Evolutionary conservation across 2,797 vertebrate species (phyloP).

Genomic region (Hapalemur alaotrensis): DNA sequence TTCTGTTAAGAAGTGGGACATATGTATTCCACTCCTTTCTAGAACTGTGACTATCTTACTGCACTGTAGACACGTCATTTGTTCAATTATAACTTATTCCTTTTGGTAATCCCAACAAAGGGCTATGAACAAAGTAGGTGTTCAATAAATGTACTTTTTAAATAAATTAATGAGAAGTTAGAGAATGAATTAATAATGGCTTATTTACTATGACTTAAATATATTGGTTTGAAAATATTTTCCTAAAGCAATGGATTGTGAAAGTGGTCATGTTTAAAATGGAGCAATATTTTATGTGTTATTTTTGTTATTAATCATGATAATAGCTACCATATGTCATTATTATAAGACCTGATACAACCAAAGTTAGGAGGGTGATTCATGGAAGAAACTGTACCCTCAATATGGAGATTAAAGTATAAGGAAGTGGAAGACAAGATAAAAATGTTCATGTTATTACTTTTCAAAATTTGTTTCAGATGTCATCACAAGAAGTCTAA

Average conservation of each 20-base stretch:
- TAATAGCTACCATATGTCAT: conserved; percentile 76
- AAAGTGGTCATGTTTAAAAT: conserved; percentile 7
- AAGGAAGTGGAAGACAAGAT: not conserved
- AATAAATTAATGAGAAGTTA: not conserved
- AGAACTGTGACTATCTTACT: not conserved
- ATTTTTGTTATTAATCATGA: conserved; percentile 39
- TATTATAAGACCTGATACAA: conserved; percentile 56
- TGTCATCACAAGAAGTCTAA: conserved; percentile 41
- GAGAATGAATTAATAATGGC: not conserved
- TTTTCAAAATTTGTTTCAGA: conserved; percentile 54
- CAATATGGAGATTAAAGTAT: not conserved
- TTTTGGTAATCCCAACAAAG: not conserved
- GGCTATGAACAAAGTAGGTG: not conserved
- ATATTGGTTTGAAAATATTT: conserved; percentile 19
- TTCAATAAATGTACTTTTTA: not conserved
- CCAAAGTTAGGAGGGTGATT: not conserved
- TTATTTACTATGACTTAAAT: not conserved
- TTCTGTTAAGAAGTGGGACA: not conserved
- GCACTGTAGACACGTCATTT: not conserved
- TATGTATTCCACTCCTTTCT: not conserved
- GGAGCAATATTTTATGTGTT: not conserved
- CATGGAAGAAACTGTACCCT: not conserved
- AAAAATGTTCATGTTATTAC: not conserved
- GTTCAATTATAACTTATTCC: not conserved
- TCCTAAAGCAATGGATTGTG: not conserved